These are phyloP conservation scores for Melipona beecheii DNA, from an alignment of 2,888 invertebrate species.

Conservation along the genomic window DNA sequence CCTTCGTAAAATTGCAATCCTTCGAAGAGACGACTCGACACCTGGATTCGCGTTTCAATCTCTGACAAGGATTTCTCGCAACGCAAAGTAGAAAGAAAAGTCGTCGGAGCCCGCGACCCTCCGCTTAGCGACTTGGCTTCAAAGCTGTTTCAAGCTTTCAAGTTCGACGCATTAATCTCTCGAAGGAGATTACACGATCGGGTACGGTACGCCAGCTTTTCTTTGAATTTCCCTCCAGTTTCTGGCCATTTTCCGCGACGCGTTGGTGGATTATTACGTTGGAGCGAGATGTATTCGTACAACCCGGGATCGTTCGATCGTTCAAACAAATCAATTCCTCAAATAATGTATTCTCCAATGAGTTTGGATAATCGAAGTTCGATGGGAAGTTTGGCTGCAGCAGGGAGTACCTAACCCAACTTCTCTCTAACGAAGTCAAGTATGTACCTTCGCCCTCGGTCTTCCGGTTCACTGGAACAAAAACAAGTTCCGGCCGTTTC, in stretches of 20 bases:
- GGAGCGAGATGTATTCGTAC: background rate
- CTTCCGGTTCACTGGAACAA: slow-evolving; percentile 13
- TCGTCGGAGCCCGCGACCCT: no score
- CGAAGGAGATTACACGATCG: no score
- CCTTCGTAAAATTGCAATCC: no score
- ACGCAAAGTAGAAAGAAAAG: no score
- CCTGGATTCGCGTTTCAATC: no score
- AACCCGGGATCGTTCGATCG: background rate
- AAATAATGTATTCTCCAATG: slow-evolving; percentile 12
- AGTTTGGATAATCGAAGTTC: slow-evolving; percentile 3
- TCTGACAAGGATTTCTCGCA: no score
- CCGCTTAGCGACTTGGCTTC: no score
- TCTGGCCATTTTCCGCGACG: background rate
- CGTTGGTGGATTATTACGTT: background rate
- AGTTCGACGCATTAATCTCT: no score
- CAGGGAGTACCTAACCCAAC: background rate
- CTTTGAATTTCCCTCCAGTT: background rate
- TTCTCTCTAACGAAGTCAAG: slow-evolving; percentile 20
- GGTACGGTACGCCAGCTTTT: background rate
- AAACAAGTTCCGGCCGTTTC: slow-evolving; percentile 1
- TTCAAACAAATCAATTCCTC: slow-evolving; percentile 3
- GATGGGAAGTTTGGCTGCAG: slow-evolving; percentile 1
- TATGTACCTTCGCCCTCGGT: background rate
- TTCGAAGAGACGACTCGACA: no score
- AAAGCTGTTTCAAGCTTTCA: no score